phyloP scores from a whole-genome alignment of 2,888 invertebrate species.

The Melangyna quadrimaculata region DNA sequence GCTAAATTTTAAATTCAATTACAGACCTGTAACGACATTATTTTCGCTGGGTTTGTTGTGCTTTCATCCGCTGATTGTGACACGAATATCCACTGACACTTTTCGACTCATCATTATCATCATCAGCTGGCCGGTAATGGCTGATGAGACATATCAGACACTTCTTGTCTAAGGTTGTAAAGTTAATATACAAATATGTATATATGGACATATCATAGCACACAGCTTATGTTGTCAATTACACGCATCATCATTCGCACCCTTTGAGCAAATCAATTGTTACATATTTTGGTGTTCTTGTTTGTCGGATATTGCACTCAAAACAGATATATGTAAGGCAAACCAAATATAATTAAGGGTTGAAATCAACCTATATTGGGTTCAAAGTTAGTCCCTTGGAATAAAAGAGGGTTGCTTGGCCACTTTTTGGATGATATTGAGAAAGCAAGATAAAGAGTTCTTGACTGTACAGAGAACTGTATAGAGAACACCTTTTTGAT shows the following conservation, averaged over 20 bases:
- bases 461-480: too few species aligned
- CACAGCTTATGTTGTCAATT: conserved; percentile 60
- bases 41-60: conserved; percentile 67
- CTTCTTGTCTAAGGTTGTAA: conserved; percentile 47
- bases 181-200: background rate
- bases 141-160: conserved; percentile 32
- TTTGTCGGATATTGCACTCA: conserved; percentile 1
- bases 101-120: conserved; percentile 23
- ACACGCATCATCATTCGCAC: conserved; percentile 25
- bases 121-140: conserved; percentile 22
- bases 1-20: conserved; percentile 72
- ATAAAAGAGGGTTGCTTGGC: background rate
- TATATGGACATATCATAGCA: background rate
- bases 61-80: conserved; percentile 69
- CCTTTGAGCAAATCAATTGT: conserved; percentile 45
- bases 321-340: background rate
- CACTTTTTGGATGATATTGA: background rate
- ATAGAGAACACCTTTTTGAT: too few species aligned
- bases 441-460: background rate
- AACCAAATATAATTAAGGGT: background rate
- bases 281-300: conserved; percentile 1
- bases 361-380: background rate
- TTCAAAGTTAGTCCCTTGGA: background rate
- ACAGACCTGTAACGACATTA: conserved; percentile 69
- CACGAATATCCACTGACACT: conserved; percentile 67